These are phyloP conservation scores for Anastrepha ludens DNA, from an alignment of 1,140 invertebrate genomes.

Conservation along the genomic window DNA sequence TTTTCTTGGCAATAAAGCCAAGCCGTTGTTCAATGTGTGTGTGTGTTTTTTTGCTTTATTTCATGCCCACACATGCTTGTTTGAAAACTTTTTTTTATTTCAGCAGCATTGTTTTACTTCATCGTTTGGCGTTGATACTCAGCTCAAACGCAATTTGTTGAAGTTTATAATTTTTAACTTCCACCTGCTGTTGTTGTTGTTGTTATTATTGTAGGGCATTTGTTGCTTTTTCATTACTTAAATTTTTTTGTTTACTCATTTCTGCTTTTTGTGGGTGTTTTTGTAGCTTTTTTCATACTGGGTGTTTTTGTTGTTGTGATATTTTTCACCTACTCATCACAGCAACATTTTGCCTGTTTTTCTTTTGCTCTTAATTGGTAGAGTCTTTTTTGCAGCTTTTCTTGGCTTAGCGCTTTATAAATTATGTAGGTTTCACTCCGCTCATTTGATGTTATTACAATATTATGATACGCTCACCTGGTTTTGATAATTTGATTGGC, in stretches of 20 bases:
- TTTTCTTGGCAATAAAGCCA: slow-evolving; percentile 50
- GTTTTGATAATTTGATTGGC: background rate
- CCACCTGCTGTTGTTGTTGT: background rate
- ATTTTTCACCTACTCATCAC: too few species aligned
- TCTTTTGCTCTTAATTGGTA: background rate
- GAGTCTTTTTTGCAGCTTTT: too few species aligned
- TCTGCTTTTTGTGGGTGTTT: background rate
- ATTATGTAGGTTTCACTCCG: background rate
- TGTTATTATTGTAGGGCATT: background rate
- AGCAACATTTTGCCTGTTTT: background rate
- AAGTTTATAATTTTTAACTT: slow-evolving; percentile 1
- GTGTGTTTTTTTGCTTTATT: background rate
- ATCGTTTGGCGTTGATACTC: background rate
- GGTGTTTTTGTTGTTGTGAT: too few species aligned
- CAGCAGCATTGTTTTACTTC: background rate
- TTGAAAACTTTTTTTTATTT: background rate
- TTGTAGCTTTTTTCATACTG: too few species aligned
- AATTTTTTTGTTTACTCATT: background rate
- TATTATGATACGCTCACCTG: background rate
- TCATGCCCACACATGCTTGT: background rate
- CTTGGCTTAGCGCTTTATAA: background rate
- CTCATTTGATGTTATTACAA: background rate
- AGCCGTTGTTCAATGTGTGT: slow-evolving; percentile 35
- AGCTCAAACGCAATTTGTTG: slow-evolving; percentile 1
- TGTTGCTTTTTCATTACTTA: background rate